Evolutionary conservation across 2,888 invertebrate genomes (phyloP).

Genomic region (Acleris literana): DNA sequence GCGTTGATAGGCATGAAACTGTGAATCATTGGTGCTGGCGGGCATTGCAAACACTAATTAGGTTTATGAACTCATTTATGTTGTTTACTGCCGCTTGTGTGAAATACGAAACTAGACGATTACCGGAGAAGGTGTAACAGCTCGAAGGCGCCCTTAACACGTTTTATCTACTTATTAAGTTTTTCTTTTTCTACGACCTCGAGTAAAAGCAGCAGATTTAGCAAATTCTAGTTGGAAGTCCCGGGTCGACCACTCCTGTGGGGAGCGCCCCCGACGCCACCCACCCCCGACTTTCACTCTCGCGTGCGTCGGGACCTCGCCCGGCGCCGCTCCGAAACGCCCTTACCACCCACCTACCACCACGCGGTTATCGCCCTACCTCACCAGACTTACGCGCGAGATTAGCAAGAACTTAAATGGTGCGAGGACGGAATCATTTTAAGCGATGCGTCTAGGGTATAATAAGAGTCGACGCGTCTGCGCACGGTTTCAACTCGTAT

Average conservation of each 20-base stretch:
- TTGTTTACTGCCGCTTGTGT: slow-evolving; percentile 1
- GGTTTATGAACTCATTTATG: slow-evolving; percentile 44
- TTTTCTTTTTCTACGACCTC: slow-evolving; percentile 56
- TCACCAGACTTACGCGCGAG: slow-evolving; percentile 52
- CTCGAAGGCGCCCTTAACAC: too few relatives aligned
- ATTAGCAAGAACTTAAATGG: slow-evolving; percentile 55
- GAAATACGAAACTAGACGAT: slow-evolving; percentile 6
- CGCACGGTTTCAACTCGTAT: slow-evolving; percentile 61
- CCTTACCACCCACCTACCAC: slow-evolving; percentile 51
- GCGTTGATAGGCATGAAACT: slow-evolving; percentile 41
- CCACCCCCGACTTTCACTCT: slow-evolving; percentile 78
- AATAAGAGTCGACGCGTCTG: slow-evolving; percentile 62
- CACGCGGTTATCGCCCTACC: slow-evolving; percentile 53
- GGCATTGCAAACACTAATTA: slow-evolving; percentile 45
- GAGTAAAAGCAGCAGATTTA: slow-evolving; percentile 77
- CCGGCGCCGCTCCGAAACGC: slow-evolving; percentile 58
- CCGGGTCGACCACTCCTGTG: slow-evolving; percentile 79
- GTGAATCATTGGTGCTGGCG: slow-evolving; percentile 13
- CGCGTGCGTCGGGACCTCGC: slow-evolving; percentile 78
- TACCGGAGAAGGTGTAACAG: not conserved
- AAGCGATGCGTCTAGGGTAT: slow-evolving; percentile 74
- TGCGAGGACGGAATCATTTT: slow-evolving; percentile 76
- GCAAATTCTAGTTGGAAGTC: slow-evolving; percentile 78
- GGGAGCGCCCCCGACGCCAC: slow-evolving; percentile 67
- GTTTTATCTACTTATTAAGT: slow-evolving; percentile 31